phyloP scores from a whole-genome alignment of 2,888 invertebrate species.

The Chrysomela aeneicollis region DNA sequence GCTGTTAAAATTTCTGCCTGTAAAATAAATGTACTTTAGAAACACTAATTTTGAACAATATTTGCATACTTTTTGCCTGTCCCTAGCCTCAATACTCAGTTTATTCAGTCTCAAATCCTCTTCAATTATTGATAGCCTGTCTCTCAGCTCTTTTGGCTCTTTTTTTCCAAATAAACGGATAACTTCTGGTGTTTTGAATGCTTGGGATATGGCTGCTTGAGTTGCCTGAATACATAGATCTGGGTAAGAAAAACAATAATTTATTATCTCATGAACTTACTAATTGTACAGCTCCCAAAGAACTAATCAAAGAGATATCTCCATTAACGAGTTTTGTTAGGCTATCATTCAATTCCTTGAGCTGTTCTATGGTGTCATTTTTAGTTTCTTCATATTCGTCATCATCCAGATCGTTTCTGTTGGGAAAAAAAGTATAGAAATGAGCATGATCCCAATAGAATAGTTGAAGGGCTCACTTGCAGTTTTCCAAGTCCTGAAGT shows the following conservation, averaged over 20 bases:
- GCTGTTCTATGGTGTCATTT: conserved; percentile 74
- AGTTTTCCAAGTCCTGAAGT: conserved; percentile 73
- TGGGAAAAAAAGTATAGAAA: conserved; percentile 6
- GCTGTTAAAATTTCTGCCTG: conserved; percentile 64
- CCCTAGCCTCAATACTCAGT: conserved; percentile 61
- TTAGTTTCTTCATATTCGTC: conserved; percentile 74
- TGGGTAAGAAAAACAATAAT: neutral
- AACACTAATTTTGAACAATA: neutral
- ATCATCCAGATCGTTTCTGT: conserved; percentile 69
- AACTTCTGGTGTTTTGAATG: conserved; percentile 79
- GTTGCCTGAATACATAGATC: conserved; percentile 66
- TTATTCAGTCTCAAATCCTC: conserved; percentile 71
- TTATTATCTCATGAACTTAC: conserved; percentile 57
- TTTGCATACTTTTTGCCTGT: conserved; percentile 63
- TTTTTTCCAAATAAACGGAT: conserved; percentile 76
- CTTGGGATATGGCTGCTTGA: conserved; percentile 76
- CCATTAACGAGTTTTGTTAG: conserved; percentile 71
- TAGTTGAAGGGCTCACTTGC: conserved; percentile 63
- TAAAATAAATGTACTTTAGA: conserved; percentile 33
- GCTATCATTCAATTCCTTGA: conserved; percentile 73
- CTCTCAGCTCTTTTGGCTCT: conserved; percentile 71
- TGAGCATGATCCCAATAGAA: too few species aligned
- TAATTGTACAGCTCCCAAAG: conserved; percentile 71
- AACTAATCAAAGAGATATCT: conserved; percentile 72
- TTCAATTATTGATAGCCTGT: conserved; percentile 67